phyloP scores from a whole-genome alignment of 2,888 invertebrate genomes.

The Chymomyza procnemis region DNA sequence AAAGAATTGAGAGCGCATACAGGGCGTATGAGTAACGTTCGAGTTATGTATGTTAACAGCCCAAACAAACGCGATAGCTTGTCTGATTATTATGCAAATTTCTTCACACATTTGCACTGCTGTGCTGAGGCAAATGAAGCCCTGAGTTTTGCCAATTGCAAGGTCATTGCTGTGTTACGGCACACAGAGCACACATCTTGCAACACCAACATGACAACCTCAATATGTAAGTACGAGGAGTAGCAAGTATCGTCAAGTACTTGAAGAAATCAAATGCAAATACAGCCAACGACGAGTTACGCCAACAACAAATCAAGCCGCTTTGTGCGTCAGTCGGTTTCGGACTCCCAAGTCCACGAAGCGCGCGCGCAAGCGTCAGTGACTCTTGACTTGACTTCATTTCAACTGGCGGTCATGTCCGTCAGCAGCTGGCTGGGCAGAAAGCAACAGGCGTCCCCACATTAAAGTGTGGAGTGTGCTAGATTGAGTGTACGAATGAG shows the following conservation, averaged over 20 bases:
- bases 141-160: slow-evolving; percentile 48
- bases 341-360: background rate
- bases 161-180: slow-evolving; percentile 64
- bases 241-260: slow-evolving; percentile 10
- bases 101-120: slow-evolving; percentile 21
- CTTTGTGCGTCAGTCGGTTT: slow-evolving; percentile 28
- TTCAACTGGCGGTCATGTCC: slow-evolving; percentile 28
- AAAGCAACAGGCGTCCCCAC: slow-evolving; percentile 29
- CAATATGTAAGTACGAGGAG: background rate
- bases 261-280: slow-evolving; percentile 29
- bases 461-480: slow-evolving; percentile 3
- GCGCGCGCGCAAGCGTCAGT: slow-evolving; percentile 27
- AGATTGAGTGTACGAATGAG: background rate
- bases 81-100: slow-evolving; percentile 48
- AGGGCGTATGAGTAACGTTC: slow-evolving; percentile 43
- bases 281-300: slow-evolving; percentile 21
- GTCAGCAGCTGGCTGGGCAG: background rate
- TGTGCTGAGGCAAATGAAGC: slow-evolving; percentile 21
- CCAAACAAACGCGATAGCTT: background rate
- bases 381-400: slow-evolving; percentile 1
- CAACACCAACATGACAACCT: slow-evolving; percentile 9
- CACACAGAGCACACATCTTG: slow-evolving; percentile 48
- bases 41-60: background rate
- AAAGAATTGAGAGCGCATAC: slow-evolving; percentile 34
- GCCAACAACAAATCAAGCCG: slow-evolving; percentile 6